Percentiles rank a stretch among this genome's conserved stretches.
Evolutionary conservation across 2,888 invertebrate genomes (phyloP).

Genomic region (Resseliella maxima): DNA sequence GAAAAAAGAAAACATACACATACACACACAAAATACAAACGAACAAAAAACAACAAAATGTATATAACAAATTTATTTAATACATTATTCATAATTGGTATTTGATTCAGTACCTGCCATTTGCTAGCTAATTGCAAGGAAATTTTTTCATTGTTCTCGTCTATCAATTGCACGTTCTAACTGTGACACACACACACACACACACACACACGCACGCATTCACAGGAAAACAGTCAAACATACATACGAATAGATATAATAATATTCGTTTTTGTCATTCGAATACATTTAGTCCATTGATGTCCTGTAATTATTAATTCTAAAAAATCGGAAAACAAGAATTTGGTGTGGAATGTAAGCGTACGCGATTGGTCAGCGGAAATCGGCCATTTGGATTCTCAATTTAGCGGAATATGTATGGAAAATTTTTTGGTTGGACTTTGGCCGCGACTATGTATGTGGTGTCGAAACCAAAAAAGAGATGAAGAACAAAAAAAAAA

Average conservation of each 20-base stretch:
- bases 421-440: too few species aligned
- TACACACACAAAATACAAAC: too few species aligned
- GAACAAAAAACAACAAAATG: too few species aligned
- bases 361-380: neutral
- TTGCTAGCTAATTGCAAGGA: slow-evolving; percentile 36
- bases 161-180: neutral
- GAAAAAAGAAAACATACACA: neutral
- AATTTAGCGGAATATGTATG: neutral
- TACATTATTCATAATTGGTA: slow-evolving; percentile 18
- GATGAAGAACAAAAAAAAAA: too few species aligned
- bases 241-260: too few species aligned
- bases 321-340: neutral
- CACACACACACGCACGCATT: too few species aligned
- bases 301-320: neutral
- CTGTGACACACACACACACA: neutral
- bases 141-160: neutral
- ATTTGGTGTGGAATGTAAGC: neutral
- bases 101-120: neutral
- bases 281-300: too few species aligned
- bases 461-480: too few species aligned
- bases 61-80: neutral
- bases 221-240: too few species aligned
- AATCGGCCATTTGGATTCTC: neutral
- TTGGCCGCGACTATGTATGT: too few species aligned
- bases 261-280: too few species aligned